Evolutionary conservation across 2,888 invertebrate genomes (phyloP).

Genomic region (Drosophila quinaria): DNA sequence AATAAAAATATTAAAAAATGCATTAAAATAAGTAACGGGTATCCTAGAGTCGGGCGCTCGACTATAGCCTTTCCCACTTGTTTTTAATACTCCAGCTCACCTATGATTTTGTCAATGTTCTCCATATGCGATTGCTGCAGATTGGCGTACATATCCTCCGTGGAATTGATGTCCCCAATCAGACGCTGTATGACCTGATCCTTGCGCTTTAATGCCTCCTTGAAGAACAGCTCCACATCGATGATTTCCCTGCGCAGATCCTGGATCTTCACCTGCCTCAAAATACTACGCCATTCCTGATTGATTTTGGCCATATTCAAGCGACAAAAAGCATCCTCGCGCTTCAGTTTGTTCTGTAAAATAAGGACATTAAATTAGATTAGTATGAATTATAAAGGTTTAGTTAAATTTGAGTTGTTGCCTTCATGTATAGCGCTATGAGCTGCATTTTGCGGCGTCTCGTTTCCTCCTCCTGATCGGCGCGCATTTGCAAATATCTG

Average conservation of each 20-base stretch:
- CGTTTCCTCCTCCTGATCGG: slow-evolving; percentile 93
- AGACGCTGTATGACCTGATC: slow-evolving; percentile 89
- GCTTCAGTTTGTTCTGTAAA: slow-evolving; percentile 92
- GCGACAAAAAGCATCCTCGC: slow-evolving; percentile 92
- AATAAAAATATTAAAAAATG: too few species aligned
- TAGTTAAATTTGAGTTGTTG: slow-evolving; percentile 76
- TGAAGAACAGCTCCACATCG: slow-evolving; percentile 86
- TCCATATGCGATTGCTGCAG: slow-evolving; percentile 91
- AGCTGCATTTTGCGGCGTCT: slow-evolving; percentile 92
- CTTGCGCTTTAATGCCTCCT: slow-evolving; percentile 88
- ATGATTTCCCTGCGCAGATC: slow-evolving; percentile 90
- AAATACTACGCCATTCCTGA: slow-evolving; percentile 92
- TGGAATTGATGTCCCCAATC: slow-evolving; percentile 89
- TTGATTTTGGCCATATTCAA: slow-evolving; percentile 94
- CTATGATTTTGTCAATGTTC: slow-evolving; percentile 89
- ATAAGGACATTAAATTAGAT: slow-evolving; percentile 25
- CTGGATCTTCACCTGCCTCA: slow-evolving; percentile 91
- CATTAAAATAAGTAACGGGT: too few species aligned
- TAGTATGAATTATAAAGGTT: too few species aligned
- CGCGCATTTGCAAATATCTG: slow-evolving; percentile 92
- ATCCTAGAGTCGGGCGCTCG: too few species aligned
- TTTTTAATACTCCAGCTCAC: slow-evolving; percentile 86
- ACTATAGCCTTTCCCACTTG: too few species aligned
- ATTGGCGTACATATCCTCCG: slow-evolving; percentile 91
- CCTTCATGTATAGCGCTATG: slow-evolving; percentile 93